Evolutionary conservation across 2,113 vertebrate species (phyloP).

Genomic region (Etheostoma spectabile): DNA sequence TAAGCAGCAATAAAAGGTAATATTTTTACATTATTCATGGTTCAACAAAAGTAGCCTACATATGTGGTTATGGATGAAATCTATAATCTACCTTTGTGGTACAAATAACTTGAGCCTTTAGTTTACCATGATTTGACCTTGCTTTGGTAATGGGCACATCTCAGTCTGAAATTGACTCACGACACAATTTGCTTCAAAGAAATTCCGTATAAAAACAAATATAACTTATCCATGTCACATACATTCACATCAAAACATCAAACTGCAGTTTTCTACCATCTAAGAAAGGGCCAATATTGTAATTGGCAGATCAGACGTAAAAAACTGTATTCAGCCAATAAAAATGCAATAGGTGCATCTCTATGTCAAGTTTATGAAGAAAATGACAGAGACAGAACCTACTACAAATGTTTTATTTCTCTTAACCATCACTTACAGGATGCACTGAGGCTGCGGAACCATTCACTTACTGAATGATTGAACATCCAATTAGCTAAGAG

Average conservation of each 20-base stretch:
- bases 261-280: not conserved
- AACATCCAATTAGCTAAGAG: not conserved
- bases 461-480: conserved; percentile 7
- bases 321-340: too few relatives aligned
- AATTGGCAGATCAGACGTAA: too few relatives aligned
- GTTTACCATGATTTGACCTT: not conserved
- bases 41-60: not conserved
- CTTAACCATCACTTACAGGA: conserved; percentile 40
- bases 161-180: not conserved
- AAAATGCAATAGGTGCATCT: too few relatives aligned
- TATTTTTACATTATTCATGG: not conserved
- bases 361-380: too few relatives aligned
- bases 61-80: not conserved
- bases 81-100: not conserved
- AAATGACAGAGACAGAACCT: conserved; percentile 19
- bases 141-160: too few relatives aligned
- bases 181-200: not conserved
- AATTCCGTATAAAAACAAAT: not conserved
- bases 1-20: not conserved
- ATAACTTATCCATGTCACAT: not conserved
- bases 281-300: too few relatives aligned
- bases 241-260: not conserved
- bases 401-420: conserved; percentile 54
- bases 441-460: conserved; percentile 20
- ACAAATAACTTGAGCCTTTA: not conserved